Percentiles rank a stretch among this genome's conserved stretches.
These are phyloP conservation scores for Suricata suricatta DNA, from an alignment of 2,113 vertebrate genomes.

Conservation along the genomic window DNA sequence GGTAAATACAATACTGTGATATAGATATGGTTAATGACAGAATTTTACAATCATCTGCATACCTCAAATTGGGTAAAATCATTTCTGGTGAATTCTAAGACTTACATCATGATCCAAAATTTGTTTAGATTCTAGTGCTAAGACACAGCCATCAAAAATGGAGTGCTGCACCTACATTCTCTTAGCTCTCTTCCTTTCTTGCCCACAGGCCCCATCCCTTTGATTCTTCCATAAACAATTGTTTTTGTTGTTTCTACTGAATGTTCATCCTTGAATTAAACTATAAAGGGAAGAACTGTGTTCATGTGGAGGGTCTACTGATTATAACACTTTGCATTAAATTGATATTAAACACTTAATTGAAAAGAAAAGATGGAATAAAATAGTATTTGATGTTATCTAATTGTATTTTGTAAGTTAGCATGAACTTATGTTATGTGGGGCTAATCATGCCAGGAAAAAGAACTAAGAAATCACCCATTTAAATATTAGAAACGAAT, in stretches of 20 bases:
- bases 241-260: constrained; percentile 13
- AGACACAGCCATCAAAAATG: not conserved
- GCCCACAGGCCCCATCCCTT: not conserved
- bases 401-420: constrained; percentile 21
- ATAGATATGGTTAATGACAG: not conserved
- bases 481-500: constrained; percentile 32
- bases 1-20: not conserved
- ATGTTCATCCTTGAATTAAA: constrained; percentile 28
- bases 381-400: not conserved
- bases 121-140: not conserved
- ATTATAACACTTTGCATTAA: not conserved
- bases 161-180: not conserved
- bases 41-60: not conserved
- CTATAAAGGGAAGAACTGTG: not conserved
- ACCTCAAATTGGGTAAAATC: not conserved
- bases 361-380: constrained; percentile 27
- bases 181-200: not conserved
- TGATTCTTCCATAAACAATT: not conserved
- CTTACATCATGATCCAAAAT: not conserved
- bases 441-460: not conserved
- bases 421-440: not conserved
- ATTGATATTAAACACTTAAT: not conserved
- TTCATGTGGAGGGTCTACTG: not conserved
- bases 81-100: constrained; percentile 28
- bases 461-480: constrained; percentile 30